Evolutionary conservation across 2,113 vertebrate species (phyloP), one percentile per base, ranked within the genome.

Genomic region (Corapipo altera): DNA sequence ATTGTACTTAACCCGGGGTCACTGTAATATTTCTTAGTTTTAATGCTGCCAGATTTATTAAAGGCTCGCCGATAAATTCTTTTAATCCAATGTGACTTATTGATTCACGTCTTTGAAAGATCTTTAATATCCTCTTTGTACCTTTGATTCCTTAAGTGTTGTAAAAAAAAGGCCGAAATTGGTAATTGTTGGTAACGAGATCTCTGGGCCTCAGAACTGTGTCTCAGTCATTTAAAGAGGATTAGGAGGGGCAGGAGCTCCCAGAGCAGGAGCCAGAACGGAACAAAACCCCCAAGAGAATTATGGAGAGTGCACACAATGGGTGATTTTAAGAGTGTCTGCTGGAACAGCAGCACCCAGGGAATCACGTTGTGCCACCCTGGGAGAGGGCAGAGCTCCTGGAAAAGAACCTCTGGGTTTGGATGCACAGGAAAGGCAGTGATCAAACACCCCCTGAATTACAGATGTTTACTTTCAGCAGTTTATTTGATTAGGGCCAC

Each of bases 301-400:
- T 98, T 98, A 98, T 97, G 98, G 98, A 97, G 96, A 70, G 98
- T 91, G 87, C 93, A 89, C 98, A 98, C 98, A 99, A 98, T 98
- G 85, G 98, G 93, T 96, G 98, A 96, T 98, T 98, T 99, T 98
- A 98, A 97, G 93, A 94, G 28, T 95, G 98, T 97, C 97, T 98
- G 97, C 95, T 95, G 95, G 95, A 97, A 97, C 98, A 98, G 93
- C 97, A 97, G 98, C 97, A 98, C 97, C 96, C 85, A 94, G 96
- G 97, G 92, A 96, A 96, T 95, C 70, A 15, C 67, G 1, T 71
- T 71, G 89, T 94, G 95, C 96, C 93, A 91, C 88, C 89, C 96
- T 94, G 85, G 97, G 98, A 97, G 98, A 97, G 92, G 79, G 77
- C 85, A 88, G 69, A 69, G 89, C 62, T 54, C 90, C 94, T 94